These are phyloP conservation scores for Cheumatopsyche charites DNA, from an alignment of 1,140 invertebrate genomes.

Conservation along the genomic window DNA sequence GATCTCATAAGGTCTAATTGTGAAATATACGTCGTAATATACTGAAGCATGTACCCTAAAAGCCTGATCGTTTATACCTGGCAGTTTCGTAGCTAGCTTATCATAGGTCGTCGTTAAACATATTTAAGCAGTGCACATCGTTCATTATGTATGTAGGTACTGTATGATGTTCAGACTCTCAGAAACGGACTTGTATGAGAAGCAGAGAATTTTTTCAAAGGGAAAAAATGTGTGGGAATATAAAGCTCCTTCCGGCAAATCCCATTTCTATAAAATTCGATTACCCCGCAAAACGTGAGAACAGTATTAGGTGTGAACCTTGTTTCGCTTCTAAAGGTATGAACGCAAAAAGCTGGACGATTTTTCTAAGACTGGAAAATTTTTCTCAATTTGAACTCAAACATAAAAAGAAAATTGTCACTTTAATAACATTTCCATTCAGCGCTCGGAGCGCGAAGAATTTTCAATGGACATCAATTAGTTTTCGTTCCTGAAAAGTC, in stretches of 20 bases:
- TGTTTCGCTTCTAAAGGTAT: slow-evolving; percentile 12
- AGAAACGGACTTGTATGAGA: not conserved
- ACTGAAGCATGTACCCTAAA: not conserved
- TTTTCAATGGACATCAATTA: no score
- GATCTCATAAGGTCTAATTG: slow-evolving; percentile 7
- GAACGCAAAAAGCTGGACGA: not conserved
- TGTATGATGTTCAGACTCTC: not conserved
- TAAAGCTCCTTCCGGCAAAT: slow-evolving; percentile 9
- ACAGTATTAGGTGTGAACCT: slow-evolving; percentile 21
- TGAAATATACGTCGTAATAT: not conserved
- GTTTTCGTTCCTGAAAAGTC: no score
- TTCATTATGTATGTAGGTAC: not conserved
- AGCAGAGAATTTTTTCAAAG: not conserved
- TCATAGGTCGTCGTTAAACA: not conserved
- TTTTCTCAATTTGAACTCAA: not conserved
- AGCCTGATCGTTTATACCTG: not conserved
- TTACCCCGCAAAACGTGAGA: slow-evolving; percentile 16
- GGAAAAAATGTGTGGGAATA: slow-evolving; percentile 4
- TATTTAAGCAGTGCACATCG: not conserved
- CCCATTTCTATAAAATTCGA: slow-evolving; percentile 20
- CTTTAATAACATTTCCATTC: not conserved
- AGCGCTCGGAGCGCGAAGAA: not conserved
- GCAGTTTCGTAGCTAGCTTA: not conserved
- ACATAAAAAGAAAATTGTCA: no score
- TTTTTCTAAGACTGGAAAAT: not conserved